These are phyloP conservation scores for Steinernema carpocapsae DNA, from an alignment of 2,888 invertebrate genomes.

Conservation along the genomic window DNA sequence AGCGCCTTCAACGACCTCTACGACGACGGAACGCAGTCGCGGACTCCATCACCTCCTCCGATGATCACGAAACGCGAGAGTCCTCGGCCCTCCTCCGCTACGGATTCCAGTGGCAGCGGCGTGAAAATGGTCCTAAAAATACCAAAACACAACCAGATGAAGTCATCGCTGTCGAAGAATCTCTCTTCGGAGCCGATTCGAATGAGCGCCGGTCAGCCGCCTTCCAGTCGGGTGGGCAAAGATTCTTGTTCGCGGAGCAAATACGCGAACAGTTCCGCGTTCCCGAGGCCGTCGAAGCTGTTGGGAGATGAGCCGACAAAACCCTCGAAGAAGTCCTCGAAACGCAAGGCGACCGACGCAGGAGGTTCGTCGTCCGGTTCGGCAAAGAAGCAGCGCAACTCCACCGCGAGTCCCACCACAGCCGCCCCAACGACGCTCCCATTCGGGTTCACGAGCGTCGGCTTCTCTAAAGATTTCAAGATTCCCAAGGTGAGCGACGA, in stretches of 20 bases:
- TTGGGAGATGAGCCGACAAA: slow-evolving; percentile 4
- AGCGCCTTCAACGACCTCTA: slow-evolving; percentile 7
- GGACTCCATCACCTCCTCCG: background rate
- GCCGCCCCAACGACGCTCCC: background rate
- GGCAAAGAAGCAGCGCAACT: slow-evolving; percentile 10
- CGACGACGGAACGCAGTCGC: slow-evolving; percentile 22
- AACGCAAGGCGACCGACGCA: background rate
- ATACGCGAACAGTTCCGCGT: background rate
- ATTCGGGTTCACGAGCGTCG: slow-evolving; percentile 10
- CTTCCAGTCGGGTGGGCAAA: slow-evolving; percentile 14
- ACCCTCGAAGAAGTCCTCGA: slow-evolving; percentile 6
- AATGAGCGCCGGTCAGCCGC: slow-evolving; percentile 23
- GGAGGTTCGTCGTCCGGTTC: background rate
- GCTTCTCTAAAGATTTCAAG: slow-evolving; percentile 4
- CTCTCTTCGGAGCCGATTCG: background rate
- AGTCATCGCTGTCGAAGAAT: background rate
- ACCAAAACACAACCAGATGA: background rate
- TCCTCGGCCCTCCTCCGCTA: slow-evolving; percentile 6
- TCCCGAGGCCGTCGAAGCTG: background rate
- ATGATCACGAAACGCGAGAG: slow-evolving; percentile 3
- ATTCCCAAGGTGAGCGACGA: slow-evolving; percentile 20
- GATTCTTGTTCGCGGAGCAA: slow-evolving; percentile 14
- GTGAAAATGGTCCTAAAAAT: slow-evolving; percentile 10
- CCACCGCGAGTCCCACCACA: slow-evolving; percentile 1
- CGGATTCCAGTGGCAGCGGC: slow-evolving; percentile 18